These are phyloP conservation scores for Ophion slaviceki DNA, from an alignment of 2,888 invertebrate genomes.

Conservation along the genomic window DNA sequence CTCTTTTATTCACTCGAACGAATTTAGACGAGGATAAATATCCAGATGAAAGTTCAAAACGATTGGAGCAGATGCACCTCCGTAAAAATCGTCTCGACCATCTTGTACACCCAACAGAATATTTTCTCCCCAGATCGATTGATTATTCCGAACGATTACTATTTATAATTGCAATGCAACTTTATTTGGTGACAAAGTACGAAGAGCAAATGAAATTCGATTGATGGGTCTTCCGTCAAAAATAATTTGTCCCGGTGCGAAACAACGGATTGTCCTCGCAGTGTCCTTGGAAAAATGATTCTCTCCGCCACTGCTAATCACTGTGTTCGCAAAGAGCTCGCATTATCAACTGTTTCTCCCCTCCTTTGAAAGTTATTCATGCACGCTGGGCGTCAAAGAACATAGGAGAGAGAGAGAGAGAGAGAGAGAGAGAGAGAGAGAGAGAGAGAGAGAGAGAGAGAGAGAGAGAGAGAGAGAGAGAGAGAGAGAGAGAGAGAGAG, in stretches of 20 bases:
- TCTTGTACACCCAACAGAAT: background rate
- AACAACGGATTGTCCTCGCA: conserved; percentile 1
- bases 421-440: conserved; percentile 30
- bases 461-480: conserved; percentile 29
- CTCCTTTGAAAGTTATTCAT: conserved; percentile 59
- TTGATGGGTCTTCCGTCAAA: background rate
- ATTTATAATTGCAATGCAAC: background rate
- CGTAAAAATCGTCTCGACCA: background rate
- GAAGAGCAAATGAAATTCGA: background rate
- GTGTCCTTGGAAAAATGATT: conserved; percentile 22
- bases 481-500: conserved; percentile 41
- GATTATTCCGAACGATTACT: background rate
- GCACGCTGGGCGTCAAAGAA: conserved; percentile 67
- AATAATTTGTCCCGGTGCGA: conserved; percentile 21
- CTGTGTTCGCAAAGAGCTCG: conserved; percentile 60
- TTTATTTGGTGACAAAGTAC: background rate
- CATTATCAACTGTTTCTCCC: conserved; percentile 42
- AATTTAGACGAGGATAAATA: background rate
- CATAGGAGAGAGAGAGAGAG: conserved; percentile 31
- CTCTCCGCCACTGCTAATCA: conserved; percentile 56
- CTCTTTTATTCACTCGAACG: too few relatives aligned
- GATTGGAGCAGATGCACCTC: background rate
- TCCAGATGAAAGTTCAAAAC: background rate
- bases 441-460: conserved; percentile 32
- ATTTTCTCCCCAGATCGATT: background rate